Conservation (phyloP, 2,888 invertebrate genomes). For the Lucinisca nassula region DNA sequence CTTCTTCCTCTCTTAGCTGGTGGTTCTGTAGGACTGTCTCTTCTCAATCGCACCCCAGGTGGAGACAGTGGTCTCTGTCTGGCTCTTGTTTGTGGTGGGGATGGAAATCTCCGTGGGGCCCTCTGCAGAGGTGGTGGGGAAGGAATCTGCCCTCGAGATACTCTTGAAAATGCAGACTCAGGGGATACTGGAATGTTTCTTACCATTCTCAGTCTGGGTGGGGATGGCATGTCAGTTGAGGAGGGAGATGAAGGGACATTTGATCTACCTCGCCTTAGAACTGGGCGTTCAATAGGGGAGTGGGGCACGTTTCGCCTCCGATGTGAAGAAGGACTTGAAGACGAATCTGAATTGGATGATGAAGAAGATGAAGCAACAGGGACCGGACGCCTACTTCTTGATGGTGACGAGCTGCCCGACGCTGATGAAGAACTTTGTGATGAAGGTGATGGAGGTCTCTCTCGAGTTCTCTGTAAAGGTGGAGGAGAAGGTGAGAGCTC, state of each 20-base stretch:
- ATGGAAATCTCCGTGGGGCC: background rate
- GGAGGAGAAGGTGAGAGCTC: conserved; percentile 66
- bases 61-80: conserved; percentile 37
- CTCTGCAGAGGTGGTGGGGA: background rate
- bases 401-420: background rate
- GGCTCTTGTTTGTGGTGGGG: background rate
- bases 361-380: background rate
- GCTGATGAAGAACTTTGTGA: background rate
- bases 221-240: conserved; percentile 6
- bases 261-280: background rate
- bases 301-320: background rate
- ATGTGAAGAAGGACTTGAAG: background rate
- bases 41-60: conserved; percentile 31
- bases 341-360: conserved; percentile 1
- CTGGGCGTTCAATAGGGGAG: background rate
- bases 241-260: background rate
- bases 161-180: background rate
- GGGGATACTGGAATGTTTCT: conserved; percentile 24
- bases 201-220: conserved; percentile 9
- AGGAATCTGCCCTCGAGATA: background rate
- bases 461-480: background rate
- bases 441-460: background rate
- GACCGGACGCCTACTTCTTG: background rate
- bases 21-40: conserved; percentile 40
- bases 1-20: conserved; percentile 45